Evolutionary conservation across 2,797 vertebrate genomes (phyloP).

Genomic region (Pterois miles): DNA sequence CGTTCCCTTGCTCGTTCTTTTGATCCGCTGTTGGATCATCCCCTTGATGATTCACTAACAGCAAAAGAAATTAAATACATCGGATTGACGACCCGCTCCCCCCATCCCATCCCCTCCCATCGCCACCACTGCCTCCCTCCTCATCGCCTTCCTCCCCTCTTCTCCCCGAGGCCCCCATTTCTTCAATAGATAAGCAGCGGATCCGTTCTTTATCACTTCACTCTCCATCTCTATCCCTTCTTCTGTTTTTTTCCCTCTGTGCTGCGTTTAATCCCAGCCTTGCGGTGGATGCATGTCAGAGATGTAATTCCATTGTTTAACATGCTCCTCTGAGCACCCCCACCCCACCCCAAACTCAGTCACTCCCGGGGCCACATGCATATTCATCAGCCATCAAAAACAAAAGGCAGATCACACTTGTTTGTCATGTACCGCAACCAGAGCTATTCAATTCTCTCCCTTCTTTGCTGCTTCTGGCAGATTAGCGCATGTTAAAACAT

Average conservation of each 20-base stretch:
- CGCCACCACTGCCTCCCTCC: slow-evolving; percentile 57
- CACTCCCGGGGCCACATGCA: slow-evolving; percentile 75
- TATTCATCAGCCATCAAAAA: slow-evolving; percentile 80
- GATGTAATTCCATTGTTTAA: slow-evolving; percentile 84
- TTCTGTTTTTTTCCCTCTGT: slow-evolving; percentile 41
- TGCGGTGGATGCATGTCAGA: slow-evolving; percentile 80
- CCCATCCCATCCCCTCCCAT: slow-evolving; percentile 33
- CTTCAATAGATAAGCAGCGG: slow-evolving; percentile 81
- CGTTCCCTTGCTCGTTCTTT: slow-evolving; percentile 73
- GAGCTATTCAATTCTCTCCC: slow-evolving; percentile 68
- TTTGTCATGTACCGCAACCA: slow-evolving; percentile 72
- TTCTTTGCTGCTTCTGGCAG: slow-evolving; percentile 66
- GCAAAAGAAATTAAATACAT: slow-evolving; percentile 85
- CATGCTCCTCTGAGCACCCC: slow-evolving; percentile 75
- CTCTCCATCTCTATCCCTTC: slow-evolving; percentile 69
- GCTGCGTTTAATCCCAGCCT: slow-evolving; percentile 81
- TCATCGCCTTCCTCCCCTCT: slow-evolving; percentile 60
- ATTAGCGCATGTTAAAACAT: slow-evolving; percentile 77
- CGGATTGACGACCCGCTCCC: slow-evolving; percentile 72
- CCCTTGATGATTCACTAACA: slow-evolving; percentile 84
- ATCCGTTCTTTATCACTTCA: slow-evolving; percentile 76
- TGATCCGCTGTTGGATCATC: slow-evolving; percentile 83
- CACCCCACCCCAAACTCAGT: slow-evolving; percentile 70
- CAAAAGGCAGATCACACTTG: slow-evolving; percentile 77
- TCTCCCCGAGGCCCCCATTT: slow-evolving; percentile 77